Percentiles rank a stretch among this genome's conserved stretches.
Conservation (phyloP, 2,113 vertebrate species). For the Hystrix cristata region DNA sequence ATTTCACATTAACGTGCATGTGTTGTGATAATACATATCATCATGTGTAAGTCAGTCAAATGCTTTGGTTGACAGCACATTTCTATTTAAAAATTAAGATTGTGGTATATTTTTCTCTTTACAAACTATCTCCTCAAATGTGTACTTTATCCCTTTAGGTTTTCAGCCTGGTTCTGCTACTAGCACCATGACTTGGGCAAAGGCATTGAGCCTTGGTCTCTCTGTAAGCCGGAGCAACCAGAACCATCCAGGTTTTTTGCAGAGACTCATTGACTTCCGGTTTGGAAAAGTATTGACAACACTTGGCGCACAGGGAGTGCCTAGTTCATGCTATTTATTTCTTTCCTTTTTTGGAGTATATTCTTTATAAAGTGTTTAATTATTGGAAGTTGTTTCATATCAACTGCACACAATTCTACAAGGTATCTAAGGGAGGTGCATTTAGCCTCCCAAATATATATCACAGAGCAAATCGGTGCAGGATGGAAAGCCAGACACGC, state of each 20-base stretch:
- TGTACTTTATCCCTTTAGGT: neutral
- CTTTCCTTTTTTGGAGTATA: neutral
- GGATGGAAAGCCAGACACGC: neutral
- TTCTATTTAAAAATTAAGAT: conserved; percentile 45
- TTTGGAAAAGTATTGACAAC: neutral
- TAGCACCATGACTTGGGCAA: neutral
- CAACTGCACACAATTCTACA: neutral
- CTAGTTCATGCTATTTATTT: neutral
- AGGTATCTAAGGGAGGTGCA: neutral
- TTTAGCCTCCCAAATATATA: neutral
- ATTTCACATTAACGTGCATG: neutral
- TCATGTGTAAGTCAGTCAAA: neutral
- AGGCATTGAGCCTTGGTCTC: neutral
- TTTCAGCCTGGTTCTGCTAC: neutral
- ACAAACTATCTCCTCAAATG: neutral
- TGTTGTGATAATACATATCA: neutral
- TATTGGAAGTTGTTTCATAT: neutral
- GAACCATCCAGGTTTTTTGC: neutral
- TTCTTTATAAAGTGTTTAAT: neutral
- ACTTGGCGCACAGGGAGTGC: neutral
- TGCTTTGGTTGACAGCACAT: neutral
- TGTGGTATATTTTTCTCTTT: conserved; percentile 11
- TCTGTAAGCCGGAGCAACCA: neutral
- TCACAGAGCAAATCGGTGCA: neutral
- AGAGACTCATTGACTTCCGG: conserved; percentile 16